Base-by-base conservation (phyloP, 2,113 vertebrate species). In the Galeopterus variegatus region DNA sequence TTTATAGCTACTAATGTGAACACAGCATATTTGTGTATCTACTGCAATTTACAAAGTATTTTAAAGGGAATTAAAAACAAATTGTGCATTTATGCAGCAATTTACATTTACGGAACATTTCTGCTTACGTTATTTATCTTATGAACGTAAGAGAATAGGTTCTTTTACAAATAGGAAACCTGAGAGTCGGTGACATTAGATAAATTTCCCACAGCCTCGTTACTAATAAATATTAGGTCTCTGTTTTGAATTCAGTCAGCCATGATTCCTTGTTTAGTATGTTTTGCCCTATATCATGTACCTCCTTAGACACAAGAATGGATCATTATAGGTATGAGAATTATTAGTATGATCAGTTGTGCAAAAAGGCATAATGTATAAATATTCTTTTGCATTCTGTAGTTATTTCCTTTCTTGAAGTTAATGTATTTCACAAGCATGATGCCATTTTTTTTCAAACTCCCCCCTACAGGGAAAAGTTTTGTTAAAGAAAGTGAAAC, bases 31-130 rank as follows among this genome's bases (percentile, higher is more conserved):
- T 83, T 62, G 26, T 86, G 6, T 75, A 65, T 23, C 33, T 89
- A 8, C 56, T 72, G 26, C 13, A 45, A 48, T 64, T 89, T 82
- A 23, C 4, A 60, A 96, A 95, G 11, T 69, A 90, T 82, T 86
- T 93, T 24, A 88, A 79, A 87, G 6, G 56, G 33, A 81, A 60
- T 93, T 93, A 84, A 81, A 96, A 92, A 28, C 41, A 91, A 95
- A 52, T 28, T 56, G 9, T 80, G 18, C 3, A 56, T 87, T 94
- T 62, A 73, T 72, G 36, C 2, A 79, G 45, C 50, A 84, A 11
- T 64, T 92, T 56, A 62, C 26, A 58, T 77, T 92, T 81, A 79
- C 2, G 86, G 41, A 83, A 64, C n/a, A 83, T 48, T 80, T 90
- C 10, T 80, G 11, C 13, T 48, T 58, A 31, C 8, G 21, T 84